These are phyloP conservation scores for Darwinula stevensoni DNA, from an alignment of 2,888 invertebrate genomes.

Conservation along the genomic window DNA sequence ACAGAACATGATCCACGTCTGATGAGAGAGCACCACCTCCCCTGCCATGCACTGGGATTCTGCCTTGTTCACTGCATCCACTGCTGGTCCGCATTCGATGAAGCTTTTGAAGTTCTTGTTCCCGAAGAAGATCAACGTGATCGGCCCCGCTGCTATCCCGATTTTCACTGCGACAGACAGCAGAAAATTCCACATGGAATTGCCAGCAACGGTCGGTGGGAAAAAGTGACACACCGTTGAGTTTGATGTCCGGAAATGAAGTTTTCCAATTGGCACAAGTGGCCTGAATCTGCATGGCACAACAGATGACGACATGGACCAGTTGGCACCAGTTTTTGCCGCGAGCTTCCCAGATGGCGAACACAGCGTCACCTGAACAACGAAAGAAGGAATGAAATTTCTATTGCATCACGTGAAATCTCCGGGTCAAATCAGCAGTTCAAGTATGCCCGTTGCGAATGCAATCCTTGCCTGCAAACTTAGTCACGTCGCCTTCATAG, in stretches of 20 bases:
- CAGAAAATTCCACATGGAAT: too few relatives aligned
- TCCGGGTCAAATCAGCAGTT: too few relatives aligned
- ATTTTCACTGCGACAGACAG: conserved; percentile 8
- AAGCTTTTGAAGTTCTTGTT: conserved; percentile 10
- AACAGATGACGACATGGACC: conserved; percentile 24
- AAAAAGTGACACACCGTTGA: too few relatives aligned
- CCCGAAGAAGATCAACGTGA: conserved; percentile 9
- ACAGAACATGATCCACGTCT: not conserved
- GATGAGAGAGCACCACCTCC: not conserved
- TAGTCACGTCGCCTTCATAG: conserved; percentile 29
- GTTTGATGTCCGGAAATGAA: too few relatives aligned
- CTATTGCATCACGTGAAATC: not conserved
- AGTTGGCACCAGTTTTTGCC: conserved; percentile 25
- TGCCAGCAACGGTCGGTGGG: too few relatives aligned
- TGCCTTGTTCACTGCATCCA: conserved; percentile 9
- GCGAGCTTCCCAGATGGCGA: conserved; percentile 27
- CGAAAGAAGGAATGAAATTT: conserved; percentile 5
- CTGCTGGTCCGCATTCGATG: conserved; percentile 10
- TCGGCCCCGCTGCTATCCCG: conserved; percentile 10
- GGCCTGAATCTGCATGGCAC: conserved; percentile 29
- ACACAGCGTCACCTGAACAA: conserved; percentile 23
- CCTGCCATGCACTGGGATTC: conserved; percentile 10
- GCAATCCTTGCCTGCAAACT: conserved; percentile 29
- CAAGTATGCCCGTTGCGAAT: too few relatives aligned
- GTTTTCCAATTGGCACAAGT: conserved; percentile 27